Percentiles rank a stretch among this genome's conserved stretches.
These are phyloP conservation scores for Lepidurus packardi DNA, from an alignment of 1,140 invertebrate genomes.

Conservation along the genomic window DNA sequence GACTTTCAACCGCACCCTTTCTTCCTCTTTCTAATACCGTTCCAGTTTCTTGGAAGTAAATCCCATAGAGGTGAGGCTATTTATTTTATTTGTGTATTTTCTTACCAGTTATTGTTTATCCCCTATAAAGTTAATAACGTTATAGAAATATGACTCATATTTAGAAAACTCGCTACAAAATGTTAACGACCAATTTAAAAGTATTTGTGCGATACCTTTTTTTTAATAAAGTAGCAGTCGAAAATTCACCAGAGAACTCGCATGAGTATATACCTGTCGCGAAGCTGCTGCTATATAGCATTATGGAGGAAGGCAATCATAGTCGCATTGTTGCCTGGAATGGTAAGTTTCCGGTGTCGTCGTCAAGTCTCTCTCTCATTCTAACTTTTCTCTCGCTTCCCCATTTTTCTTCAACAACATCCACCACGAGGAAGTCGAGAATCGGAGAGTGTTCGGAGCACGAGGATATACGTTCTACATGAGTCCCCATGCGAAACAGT, in stretches of 20 bases:
- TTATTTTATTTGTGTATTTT: too few relatives aligned
- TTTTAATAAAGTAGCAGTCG: too few relatives aligned
- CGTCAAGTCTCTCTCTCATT: conserved; percentile 6
- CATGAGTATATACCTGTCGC: neutral
- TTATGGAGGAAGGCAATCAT: conserved; percentile 1
- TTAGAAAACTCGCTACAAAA: too few relatives aligned
- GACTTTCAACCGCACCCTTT: conserved; percentile 4
- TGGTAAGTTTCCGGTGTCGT: conserved; percentile 17
- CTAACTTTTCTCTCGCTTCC: neutral
- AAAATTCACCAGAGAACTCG: neutral
- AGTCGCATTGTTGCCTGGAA: conserved; percentile 13
- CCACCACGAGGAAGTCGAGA: neutral
- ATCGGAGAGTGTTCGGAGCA: conserved; percentile 16
- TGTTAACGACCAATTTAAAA: too few relatives aligned
- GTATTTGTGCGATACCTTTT: too few relatives aligned
- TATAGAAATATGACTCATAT: too few relatives aligned
- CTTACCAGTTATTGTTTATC: too few relatives aligned
- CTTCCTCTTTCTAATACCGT: conserved; percentile 1
- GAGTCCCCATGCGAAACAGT: conserved; percentile 16
- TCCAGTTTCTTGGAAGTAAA: neutral
- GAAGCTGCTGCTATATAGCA: neutral
- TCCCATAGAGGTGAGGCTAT: neutral
- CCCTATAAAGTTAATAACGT: too few relatives aligned
- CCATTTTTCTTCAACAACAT: neutral
- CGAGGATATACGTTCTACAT: conserved; percentile 19